Evolutionary conservation across 2,888 invertebrate genomes (phyloP).

Genomic region (Chalcis sispes): DNA sequence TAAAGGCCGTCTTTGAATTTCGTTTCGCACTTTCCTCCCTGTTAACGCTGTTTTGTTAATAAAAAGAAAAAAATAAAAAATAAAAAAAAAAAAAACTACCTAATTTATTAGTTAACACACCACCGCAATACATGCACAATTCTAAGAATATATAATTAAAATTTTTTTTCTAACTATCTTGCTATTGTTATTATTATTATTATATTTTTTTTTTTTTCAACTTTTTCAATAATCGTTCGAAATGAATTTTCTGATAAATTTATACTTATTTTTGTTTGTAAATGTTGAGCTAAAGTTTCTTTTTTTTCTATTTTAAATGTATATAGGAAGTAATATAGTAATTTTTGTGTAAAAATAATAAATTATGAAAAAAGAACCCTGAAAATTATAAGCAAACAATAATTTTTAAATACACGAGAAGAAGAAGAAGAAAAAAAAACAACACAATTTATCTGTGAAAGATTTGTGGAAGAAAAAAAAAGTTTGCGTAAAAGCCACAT

Average conservation of each 20-base stretch:
- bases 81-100: no score
- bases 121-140: conserved; percentile 68
- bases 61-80: no score
- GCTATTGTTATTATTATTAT: no score
- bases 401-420: conserved; percentile 3
- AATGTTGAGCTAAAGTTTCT: neutral
- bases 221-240: no score
- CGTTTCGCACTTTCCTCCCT: conserved; percentile 60
- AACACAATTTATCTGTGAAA: conserved; percentile 16
- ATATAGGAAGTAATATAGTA: neutral
- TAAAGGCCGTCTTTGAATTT: conserved; percentile 57
- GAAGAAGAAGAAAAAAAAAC: no score
- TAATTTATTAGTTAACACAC: conserved; percentile 69
- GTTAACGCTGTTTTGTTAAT: conserved; percentile 7
- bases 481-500: conserved; percentile 43
- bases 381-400: conserved; percentile 19
- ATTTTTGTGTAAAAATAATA: neutral
- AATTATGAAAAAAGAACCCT: neutral
- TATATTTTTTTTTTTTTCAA: no score
- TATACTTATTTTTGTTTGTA: no score
- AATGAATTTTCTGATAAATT: no score
- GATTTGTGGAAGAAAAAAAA: conserved; percentile 15
- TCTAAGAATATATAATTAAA: neutral
- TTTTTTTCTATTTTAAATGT: no score
- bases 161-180: neutral